These are phyloP conservation scores for Euzophera pinguis DNA, from an alignment of 2,888 invertebrate genomes.

Conservation along the genomic window DNA sequence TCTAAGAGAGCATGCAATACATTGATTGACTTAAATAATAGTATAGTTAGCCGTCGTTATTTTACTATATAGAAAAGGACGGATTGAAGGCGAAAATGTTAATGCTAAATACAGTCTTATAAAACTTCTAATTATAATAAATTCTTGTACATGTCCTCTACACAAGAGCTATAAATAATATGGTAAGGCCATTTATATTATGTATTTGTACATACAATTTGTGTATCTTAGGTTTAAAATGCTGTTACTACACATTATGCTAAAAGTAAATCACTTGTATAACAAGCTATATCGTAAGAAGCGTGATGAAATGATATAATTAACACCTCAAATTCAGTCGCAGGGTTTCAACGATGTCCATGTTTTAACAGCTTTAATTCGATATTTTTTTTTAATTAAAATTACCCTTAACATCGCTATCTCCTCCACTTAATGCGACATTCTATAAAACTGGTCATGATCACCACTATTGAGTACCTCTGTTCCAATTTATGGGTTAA, in stretches of 20 bases:
- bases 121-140: background rate
- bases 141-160: background rate
- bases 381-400: too few species aligned
- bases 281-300: slow-evolving; percentile 1
- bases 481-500: too few species aligned
- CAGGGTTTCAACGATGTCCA: background rate
- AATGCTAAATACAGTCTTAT: slow-evolving; percentile 9
- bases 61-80: background rate
- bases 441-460: too few species aligned
- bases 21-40: background rate
- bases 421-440: too few species aligned
- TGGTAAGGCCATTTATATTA: background rate
- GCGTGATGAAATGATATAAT: background rate
- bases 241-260: slow-evolving; percentile 4
- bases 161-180: background rate
- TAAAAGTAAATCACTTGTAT: slow-evolving; percentile 1
- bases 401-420: too few species aligned
- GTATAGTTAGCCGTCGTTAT: background rate
- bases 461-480: too few species aligned
- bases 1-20: background rate
- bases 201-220: slow-evolving; percentile 1
- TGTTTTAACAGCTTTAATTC: background rate
- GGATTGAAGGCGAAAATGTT: slow-evolving; percentile 6
- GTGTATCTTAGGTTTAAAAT: slow-evolving; percentile 4
- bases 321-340: background rate